Evolutionary conservation across 1,140 invertebrate species (phyloP).

Genomic region (Prorops nasuta): DNA sequence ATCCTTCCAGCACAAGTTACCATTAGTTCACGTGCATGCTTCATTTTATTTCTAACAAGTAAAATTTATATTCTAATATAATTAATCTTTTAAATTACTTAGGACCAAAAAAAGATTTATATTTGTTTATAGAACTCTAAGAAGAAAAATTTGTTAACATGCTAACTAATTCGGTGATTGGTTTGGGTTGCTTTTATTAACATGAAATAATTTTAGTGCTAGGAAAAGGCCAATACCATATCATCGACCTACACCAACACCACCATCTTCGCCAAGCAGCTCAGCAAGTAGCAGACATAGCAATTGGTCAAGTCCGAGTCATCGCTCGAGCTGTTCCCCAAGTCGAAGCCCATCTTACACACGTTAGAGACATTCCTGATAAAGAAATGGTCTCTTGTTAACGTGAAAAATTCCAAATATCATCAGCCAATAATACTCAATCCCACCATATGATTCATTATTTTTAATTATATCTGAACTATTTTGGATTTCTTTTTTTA

Average conservation of each 20-base stretch:
- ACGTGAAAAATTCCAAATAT: constrained; percentile 1
- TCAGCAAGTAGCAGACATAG: constrained; percentile 61
- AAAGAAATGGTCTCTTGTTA: background rate
- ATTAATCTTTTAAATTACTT: too few species aligned
- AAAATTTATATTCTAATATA: too few species aligned
- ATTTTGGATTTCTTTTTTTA: too few species aligned
- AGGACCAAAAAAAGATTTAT: too few species aligned
- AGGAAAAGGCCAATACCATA: constrained; percentile 88
- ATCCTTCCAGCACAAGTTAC: too few species aligned
- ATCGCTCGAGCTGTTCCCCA: constrained; percentile 49
- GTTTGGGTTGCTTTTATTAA: too few species aligned
- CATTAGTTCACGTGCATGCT: constrained; percentile 26
- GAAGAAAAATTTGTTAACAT: too few species aligned
- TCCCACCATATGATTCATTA: constrained; percentile 5
- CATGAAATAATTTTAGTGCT: constrained; percentile 76
- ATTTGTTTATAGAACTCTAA: too few species aligned
- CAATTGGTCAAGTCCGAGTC: constrained; percentile 55
- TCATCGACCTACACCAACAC: constrained; percentile 76
- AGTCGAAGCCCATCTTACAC: constrained; percentile 47
- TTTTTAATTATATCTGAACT: background rate
- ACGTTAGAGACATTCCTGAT: constrained; percentile 21
- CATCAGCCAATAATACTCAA: constrained; percentile 16
- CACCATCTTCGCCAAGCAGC: constrained; percentile 67
- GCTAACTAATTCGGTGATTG: too few species aligned
- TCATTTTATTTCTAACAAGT: constrained; percentile 17